Percentiles rank a stretch among this genome's conserved stretches.
Conservation (phyloP, 2,888 invertebrate genomes). For the Pterobdella sp. region DNA sequence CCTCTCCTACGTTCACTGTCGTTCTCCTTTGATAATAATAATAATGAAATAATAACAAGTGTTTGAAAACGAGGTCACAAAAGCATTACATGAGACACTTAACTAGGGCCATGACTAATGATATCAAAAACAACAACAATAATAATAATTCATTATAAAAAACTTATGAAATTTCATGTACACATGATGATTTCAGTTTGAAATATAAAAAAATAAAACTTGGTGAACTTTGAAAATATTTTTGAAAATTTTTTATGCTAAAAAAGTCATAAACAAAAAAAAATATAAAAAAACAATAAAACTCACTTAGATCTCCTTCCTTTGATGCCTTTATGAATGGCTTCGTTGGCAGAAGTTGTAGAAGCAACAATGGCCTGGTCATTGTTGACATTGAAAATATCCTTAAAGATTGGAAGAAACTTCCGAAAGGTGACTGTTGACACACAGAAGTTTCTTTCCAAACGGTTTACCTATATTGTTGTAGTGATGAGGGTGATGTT, state of each 20-base stretch:
- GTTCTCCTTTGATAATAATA: constrained; percentile 56
- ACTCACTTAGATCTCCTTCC: constrained; percentile 58
- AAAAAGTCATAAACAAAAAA: too few species aligned
- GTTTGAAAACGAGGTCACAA: neutral
- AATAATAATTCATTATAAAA: neutral
- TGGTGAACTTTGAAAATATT: neutral
- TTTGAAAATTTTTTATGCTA: too few species aligned
- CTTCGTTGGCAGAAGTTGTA: constrained; percentile 57
- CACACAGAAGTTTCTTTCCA: constrained; percentile 84
- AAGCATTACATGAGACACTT: neutral
- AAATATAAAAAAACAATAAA: neutral
- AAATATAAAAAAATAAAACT: neutral
- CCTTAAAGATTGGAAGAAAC: constrained; percentile 76
- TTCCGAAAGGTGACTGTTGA: constrained; percentile 87
- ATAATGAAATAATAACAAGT: neutral
- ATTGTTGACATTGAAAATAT: constrained; percentile 65
- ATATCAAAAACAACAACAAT: neutral
- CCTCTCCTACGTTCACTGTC: constrained; percentile 70
- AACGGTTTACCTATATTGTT: constrained; percentile 59
- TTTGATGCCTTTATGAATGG: constrained; percentile 54
- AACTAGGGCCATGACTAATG: neutral
- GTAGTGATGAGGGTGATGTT: neutral
- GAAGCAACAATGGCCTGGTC: neutral
- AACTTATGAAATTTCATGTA: neutral
- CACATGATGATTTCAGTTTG: neutral